These are phyloP conservation scores for Tridacna crocea DNA, from an alignment of 2,888 invertebrate species.

Conservation along the genomic window DNA sequence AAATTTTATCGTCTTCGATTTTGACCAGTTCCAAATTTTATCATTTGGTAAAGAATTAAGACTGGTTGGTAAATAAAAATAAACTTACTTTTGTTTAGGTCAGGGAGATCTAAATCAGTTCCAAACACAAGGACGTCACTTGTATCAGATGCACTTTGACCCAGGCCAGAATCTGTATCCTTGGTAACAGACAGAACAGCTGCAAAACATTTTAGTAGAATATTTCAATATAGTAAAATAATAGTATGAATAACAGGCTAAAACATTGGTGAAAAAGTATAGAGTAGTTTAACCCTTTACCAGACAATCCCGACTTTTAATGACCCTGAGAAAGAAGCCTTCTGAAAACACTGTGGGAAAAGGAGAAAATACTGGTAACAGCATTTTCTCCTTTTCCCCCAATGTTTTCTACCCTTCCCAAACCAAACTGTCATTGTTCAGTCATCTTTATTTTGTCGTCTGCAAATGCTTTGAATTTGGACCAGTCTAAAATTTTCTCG, in stretches of 20 bases:
- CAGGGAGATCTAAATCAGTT: constrained; percentile 67
- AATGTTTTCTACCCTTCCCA: too few species aligned
- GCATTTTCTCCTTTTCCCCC: not conserved
- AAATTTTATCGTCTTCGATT: too few species aligned
- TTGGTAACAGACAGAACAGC: constrained; percentile 77
- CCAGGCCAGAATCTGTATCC: constrained; percentile 66
- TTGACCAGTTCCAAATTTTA: too few species aligned
- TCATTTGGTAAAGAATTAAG: too few species aligned
- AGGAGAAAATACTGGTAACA: not conserved
- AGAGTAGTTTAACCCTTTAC: too few species aligned
- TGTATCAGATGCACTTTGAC: constrained; percentile 62
- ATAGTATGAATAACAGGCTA: not conserved
- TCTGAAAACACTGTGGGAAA: constrained; percentile 2
- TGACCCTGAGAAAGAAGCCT: too few species aligned
- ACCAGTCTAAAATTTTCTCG: too few species aligned
- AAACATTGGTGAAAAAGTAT: not conserved
- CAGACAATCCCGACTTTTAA: too few species aligned
- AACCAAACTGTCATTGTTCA: too few species aligned
- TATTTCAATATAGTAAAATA: not conserved
- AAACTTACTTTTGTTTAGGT: constrained; percentile 71
- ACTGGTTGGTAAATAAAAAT: too few species aligned
- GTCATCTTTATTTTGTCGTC: too few species aligned
- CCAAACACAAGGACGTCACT: constrained; percentile 80
- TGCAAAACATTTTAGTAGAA: constrained; percentile 46
- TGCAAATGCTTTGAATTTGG: too few species aligned